A percentile compares a stretch with the other conserved stretches of the same genome.
These are phyloP conservation scores for Scaptomyza caliginosa DNA, from an alignment of 2,888 invertebrate species.

Conservation along the genomic window DNA sequence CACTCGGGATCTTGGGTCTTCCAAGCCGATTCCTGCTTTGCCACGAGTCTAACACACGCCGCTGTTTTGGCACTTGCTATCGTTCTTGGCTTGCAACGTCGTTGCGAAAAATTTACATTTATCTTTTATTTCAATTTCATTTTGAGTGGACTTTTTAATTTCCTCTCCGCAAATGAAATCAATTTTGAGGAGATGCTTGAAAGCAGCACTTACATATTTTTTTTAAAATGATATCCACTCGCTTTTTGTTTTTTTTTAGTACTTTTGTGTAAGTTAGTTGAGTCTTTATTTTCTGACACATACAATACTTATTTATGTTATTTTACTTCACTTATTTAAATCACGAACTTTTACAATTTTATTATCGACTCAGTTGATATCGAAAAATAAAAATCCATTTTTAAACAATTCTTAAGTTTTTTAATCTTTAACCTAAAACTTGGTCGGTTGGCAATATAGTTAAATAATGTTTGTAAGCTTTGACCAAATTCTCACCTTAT, in stretches of 20 bases:
- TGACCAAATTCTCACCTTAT: too few relatives aligned
- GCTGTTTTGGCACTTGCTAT: slow-evolving; percentile 69
- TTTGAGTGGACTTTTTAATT: slow-evolving; percentile 77
- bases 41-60: slow-evolving; percentile 83
- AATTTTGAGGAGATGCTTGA: slow-evolving; percentile 66
- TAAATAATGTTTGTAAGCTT: too few relatives aligned
- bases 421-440: too few relatives aligned
- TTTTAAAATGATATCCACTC: slow-evolving; percentile 28
- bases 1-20: slow-evolving; percentile 31
- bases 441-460: too few relatives aligned
- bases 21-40: slow-evolving; percentile 53
- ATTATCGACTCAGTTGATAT: too few relatives aligned
- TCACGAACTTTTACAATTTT: too few relatives aligned
- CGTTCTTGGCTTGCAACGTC: slow-evolving; percentile 44
- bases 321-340: too few relatives aligned
- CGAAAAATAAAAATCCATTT: too few relatives aligned
- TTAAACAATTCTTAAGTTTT: too few relatives aligned
- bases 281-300: too few relatives aligned
- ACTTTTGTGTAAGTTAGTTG: not conserved
- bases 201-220: slow-evolving; percentile 31
- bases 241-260: not conserved
- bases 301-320: not conserved
- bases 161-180: slow-evolving; percentile 77
- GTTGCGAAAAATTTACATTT: slow-evolving; percentile 73
- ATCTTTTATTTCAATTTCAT: slow-evolving; percentile 75